Evolutionary conservation across 2,113 vertebrate genomes (phyloP), one percentile per base, ranked within the genome.

Genomic region (Oriolus oriolus): DNA sequence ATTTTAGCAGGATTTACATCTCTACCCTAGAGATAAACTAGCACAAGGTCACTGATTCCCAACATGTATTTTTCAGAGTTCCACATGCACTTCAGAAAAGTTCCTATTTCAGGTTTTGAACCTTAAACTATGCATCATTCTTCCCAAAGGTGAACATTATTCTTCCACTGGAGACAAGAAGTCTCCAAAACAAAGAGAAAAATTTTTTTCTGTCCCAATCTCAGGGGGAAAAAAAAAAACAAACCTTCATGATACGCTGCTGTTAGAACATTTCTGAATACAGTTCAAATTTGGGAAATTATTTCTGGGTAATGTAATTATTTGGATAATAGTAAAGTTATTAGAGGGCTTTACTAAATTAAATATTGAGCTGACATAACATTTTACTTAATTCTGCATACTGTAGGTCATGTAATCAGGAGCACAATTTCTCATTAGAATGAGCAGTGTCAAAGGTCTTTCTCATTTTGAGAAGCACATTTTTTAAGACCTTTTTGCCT

Each of bases 281-380:
- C 17, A 65, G 28, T 16, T 86, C n/a, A 42, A 45, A 45, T 91
- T 49, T 1, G 23, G 31, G 35, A 84, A 82, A 30, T 68, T 80
- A 83, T 56, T 87, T 87, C 57, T 35, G 30, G 31, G 42, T 65
- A 94, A 64, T 37, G 21, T 31, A 93, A 90, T 91, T 87, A 63
- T 92, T 86, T 87, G 53, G 66, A 39, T 70, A 89, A 94, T 30
- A 45, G 33, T 75, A 35, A 91, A 76, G 50, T 82, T 85, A 86
- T 84, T 71, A 90, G 64, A 75, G 20, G 50, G n/a, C 12, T 91
- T 87, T 65, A 89, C 28, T 57, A 89, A 82, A 94, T 65, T 45
- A 90, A 88, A 33, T 80, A 92, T 50, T n/a, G 73, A 76, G 71
- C 86, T 86, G 53, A 88, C 2, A 1, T 20, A 88, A 42, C 23